Evolutionary conservation across 2,113 vertebrate species (phyloP).

Genomic region (Pipra filicauda): DNA sequence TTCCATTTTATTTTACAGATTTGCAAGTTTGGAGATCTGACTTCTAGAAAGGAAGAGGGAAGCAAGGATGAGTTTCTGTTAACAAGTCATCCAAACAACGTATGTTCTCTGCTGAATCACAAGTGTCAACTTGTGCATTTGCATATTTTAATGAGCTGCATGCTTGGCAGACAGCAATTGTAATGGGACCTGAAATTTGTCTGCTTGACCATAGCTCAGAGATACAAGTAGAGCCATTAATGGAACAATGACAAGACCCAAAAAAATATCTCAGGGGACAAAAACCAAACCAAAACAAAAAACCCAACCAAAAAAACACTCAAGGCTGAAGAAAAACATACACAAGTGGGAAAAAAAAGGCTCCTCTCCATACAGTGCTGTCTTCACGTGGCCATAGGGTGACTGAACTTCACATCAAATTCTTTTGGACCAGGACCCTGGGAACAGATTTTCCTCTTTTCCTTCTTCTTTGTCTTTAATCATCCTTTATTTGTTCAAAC

Average conservation of each 20-base stretch:
- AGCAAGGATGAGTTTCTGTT: constrained; percentile 16
- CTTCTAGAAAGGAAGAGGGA: neutral
- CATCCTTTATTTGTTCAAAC: neutral
- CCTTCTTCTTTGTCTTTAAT: neutral
- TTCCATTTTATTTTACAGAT: neutral
- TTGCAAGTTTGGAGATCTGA: neutral
- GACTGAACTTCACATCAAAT: neutral
- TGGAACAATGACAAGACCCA: neutral
- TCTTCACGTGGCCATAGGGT: neutral
- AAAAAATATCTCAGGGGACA: neutral
- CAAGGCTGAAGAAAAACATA: neutral
- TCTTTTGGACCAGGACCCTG: neutral
- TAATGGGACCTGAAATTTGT: neutral
- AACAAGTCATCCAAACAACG: neutral
- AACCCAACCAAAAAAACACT: neutral
- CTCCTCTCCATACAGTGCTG: neutral
- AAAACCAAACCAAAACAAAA: neutral
- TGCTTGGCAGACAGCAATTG: neutral
- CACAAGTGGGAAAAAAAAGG: neutral
- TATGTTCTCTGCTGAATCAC: neutral
- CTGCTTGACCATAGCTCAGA: constrained; percentile 14
- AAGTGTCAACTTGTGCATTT: constrained; percentile 6
- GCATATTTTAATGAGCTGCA: constrained; percentile 41
- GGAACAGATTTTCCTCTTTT: neutral
- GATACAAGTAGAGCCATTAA: neutral